Evolutionary conservation across 2,888 invertebrate species (phyloP), one percentile per base, ranked within the genome.

Genomic region (Timema podura): DNA sequence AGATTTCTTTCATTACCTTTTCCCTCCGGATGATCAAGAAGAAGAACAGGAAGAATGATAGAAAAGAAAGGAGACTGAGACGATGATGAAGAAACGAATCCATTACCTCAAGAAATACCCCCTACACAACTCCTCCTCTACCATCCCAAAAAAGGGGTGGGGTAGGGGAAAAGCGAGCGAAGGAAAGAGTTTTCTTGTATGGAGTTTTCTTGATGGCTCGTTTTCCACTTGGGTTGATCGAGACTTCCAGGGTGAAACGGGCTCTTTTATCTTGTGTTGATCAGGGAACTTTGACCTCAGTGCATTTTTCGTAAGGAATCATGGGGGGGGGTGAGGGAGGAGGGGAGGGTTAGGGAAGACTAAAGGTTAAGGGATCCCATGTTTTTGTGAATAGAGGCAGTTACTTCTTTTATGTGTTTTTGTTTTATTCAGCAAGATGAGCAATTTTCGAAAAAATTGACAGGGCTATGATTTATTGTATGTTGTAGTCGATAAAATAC

Each of bases 61-160:
- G 61, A 16, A 45, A 11, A n/a, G 11, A 45, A 61, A 61, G 61
- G 45, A 61, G 61, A 61, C 30, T 30, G 30, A 61, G 61, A 30
- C 45, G 30, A 45, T 61, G 61, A 61, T 61, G 44, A 61, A 45
- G 61, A 61, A 61, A 45, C 30, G 61, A 61, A 61, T 61, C 61
- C 61, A 61, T 44, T 44, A 61, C 61, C 30, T 30, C 30, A 2
- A 30, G 61, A 61, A 5, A 45, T 61, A 45, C 44, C 3, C 61
- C 61, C 13, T 2, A 30, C 7, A 61, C 30, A 8, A 30, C 49
- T 49, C 49, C 49, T 11, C 51, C 51, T 51, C 3, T 3, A n/a
- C 57, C 13, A 51, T 57, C 57, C 57, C 30, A 30, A 30, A 30
- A 30, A 30, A 2, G 30, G 1, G 30, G 30, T 30, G 30, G 30